Evolutionary conservation across 1,140 invertebrate species (phyloP).

Genomic region (Chlorops oryzae): DNA sequence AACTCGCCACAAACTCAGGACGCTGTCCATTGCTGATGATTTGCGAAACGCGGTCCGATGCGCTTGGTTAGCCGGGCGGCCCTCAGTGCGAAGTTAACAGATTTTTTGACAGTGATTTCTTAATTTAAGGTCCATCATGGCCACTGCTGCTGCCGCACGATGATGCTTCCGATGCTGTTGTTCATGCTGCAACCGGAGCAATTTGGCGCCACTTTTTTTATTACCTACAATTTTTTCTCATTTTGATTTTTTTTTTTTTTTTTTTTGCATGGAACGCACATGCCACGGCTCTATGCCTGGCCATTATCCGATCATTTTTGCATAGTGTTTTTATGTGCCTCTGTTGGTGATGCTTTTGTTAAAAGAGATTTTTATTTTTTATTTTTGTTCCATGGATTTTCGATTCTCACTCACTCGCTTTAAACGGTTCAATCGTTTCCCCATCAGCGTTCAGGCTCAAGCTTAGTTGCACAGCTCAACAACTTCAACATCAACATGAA

Average conservation of each 20-base stretch:
- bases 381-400: neutral
- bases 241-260: neutral
- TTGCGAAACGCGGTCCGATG: slow-evolving; percentile 5
- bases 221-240: neutral
- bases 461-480: too few species aligned
- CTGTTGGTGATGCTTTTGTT: slow-evolving; percentile 7
- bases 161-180: neutral
- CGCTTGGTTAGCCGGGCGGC: slow-evolving; percentile 4
- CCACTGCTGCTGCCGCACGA: neutral
- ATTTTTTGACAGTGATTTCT: slow-evolving; percentile 14
- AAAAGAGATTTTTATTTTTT: neutral
- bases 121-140: slow-evolving; percentile 11
- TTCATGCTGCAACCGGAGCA: too few species aligned
- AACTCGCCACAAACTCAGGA: too few species aligned
- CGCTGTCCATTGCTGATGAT: neutral
- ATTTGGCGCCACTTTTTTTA: neutral
- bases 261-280: neutral
- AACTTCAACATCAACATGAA: slow-evolving; percentile 6
- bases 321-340: too few species aligned
- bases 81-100: slow-evolving; percentile 2
- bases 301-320: too few species aligned
- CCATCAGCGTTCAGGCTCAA: too few species aligned
- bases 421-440: neutral
- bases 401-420: neutral
- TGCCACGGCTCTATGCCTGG: too few species aligned